These are phyloP conservation scores for Intellagama lesueurii DNA, from an alignment of 2,797 vertebrate species.

Conservation along the genomic window DNA sequence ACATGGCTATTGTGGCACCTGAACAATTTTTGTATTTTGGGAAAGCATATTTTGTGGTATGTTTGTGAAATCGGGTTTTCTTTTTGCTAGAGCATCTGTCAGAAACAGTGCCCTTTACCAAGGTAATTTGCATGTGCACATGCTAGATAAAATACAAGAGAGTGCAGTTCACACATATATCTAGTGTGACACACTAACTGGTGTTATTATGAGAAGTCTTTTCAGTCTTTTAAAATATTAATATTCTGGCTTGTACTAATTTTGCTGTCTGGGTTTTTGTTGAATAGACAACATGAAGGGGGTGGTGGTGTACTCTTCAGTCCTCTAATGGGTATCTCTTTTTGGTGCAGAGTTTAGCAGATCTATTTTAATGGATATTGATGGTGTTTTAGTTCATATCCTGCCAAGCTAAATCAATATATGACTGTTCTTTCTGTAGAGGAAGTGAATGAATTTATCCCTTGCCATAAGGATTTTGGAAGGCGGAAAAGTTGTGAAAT, in stretches of 20 bases:
- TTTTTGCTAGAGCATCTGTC: neutral
- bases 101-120: neutral
- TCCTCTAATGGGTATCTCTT: neutral
- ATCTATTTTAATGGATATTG: constrained; percentile 49
- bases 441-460: constrained; percentile 48
- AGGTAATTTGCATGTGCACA: neutral
- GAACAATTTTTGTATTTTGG: neutral
- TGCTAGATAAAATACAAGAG: neutral
- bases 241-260: neutral
- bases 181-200: neutral
- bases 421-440: constrained; percentile 36
- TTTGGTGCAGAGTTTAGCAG: constrained; percentile 38
- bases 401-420: constrained; percentile 45
- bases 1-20: neutral
- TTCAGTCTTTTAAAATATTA: constrained; percentile 41
- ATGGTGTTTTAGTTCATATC: constrained; percentile 34
- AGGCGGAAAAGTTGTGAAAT: constrained; percentile 17
- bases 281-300: neutral
- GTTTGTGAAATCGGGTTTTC: fast-evolving
- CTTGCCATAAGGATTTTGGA: constrained; percentile 26
- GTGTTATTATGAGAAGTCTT: constrained; percentile 33
- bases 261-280: constrained; percentile 13
- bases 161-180: neutral
- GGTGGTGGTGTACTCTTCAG: constrained; percentile 19
- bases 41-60: neutral